Conservation (phyloP, 2,888 invertebrate genomes). For the Globia sparganii region DNA sequence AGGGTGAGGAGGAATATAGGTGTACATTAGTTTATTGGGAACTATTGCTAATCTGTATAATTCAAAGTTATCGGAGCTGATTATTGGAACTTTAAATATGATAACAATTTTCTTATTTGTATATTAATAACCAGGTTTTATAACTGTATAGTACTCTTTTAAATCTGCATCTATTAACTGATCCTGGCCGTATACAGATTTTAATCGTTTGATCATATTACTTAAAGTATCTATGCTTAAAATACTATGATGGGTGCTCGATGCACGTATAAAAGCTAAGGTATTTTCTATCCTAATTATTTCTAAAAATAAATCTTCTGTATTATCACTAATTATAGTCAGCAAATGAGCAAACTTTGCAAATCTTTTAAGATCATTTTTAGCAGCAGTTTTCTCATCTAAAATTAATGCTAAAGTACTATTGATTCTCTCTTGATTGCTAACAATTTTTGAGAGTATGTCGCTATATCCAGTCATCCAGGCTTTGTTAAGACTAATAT, state of each 20-base stretch:
- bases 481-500: constrained; percentile 1
- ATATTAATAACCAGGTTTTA: background rate
- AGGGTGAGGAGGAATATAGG: constrained; percentile 9
- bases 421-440: constrained; percentile 7
- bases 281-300: constrained; percentile 19
- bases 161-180: background rate
- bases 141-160: background rate
- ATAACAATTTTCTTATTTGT: background rate
- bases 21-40: constrained; percentile 10
- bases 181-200: background rate
- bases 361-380: background rate
- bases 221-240: constrained; percentile 17
- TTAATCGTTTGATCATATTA: constrained; percentile 5
- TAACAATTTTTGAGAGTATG: background rate
- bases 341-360: background rate
- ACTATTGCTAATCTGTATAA: constrained; percentile 9
- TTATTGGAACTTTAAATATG: constrained; percentile 12
- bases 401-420: background rate
- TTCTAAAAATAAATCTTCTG: constrained; percentile 5
- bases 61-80: background rate
- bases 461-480: background rate
- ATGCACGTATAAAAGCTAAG: constrained; percentile 27
- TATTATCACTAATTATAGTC: constrained; percentile 6
- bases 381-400: background rate
- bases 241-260: constrained; percentile 2